Evolutionary conservation across 2,113 vertebrate species (phyloP).

Genomic region (Albula glossodonta): DNA sequence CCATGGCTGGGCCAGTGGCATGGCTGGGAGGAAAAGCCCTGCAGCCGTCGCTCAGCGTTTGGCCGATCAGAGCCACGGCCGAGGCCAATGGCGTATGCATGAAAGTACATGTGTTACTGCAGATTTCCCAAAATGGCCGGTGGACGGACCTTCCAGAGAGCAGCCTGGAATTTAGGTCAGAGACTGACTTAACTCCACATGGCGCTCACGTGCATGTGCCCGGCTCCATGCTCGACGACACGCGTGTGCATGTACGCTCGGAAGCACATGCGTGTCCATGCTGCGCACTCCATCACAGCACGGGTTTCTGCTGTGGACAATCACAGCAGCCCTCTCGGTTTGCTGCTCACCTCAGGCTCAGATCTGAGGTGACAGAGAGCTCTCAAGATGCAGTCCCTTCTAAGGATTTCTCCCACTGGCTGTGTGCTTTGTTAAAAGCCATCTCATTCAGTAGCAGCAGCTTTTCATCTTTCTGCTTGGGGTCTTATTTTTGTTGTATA

Average conservation of each 20-base stretch:
- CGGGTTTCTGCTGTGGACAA: neutral
- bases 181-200: neutral
- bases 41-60: no score
- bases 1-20: no score
- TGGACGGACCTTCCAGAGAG: neutral
- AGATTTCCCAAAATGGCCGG: neutral
- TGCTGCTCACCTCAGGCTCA: neutral
- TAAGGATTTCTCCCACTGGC: neutral
- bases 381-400: neutral
- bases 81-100: neutral
- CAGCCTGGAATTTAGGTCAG: slow-evolving; percentile 25
- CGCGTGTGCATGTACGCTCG: neutral
- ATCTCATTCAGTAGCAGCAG: no score
- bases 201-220: neutral
- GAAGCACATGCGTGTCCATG: neutral
- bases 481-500: neutral
- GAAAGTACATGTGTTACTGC: neutral
- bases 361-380: neutral
- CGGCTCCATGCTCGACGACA: neutral
- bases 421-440: neutral
- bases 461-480: neutral
- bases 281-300: neutral
- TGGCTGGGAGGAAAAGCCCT: no score
- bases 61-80: slow-evolving; percentile 3
- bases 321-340: neutral